Evolutionary conservation across 2,113 vertebrate species (phyloP).

Genomic region (Xyrauchen texanus): DNA sequence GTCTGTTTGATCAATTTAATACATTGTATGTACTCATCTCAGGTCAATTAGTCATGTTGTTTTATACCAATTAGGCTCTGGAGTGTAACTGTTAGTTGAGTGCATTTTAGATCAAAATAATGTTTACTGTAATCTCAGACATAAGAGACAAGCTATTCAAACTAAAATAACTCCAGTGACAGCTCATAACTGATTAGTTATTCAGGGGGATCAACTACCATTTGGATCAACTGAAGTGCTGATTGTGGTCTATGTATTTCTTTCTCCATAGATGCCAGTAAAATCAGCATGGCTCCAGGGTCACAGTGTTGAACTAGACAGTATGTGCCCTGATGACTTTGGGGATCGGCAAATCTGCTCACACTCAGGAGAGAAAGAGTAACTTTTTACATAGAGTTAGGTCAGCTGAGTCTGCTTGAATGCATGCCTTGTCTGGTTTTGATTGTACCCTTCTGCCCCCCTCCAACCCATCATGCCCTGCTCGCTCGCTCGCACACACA

Average conservation of each 20-base stretch:
- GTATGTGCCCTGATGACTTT: too few relatives aligned
- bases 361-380: constrained; percentile 52
- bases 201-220: constrained; percentile 14
- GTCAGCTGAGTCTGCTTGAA: constrained; percentile 51
- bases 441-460: constrained; percentile 66
- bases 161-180: constrained; percentile 21
- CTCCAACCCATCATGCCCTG: constrained; percentile 27
- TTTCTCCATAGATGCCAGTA: constrained; percentile 43
- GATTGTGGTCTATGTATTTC: constrained; percentile 34
- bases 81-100: background rate
- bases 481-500: constrained; percentile 26
- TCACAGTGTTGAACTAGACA: constrained; percentile 5
- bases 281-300: constrained; percentile 10
- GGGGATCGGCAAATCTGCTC: constrained; percentile 55
- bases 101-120: constrained; percentile 18
- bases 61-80: background rate
- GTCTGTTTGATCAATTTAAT: background rate
- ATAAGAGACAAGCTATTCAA: background rate
- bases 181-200: constrained; percentile 34
- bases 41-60: background rate
- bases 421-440: constrained; percentile 58
- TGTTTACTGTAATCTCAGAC: constrained; percentile 18
- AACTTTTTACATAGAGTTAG: constrained; percentile 68
- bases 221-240: constrained; percentile 34
- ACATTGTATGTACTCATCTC: too few relatives aligned